Conservation (phyloP, 2,113 vertebrate species). For the Marmota monax region DNA sequence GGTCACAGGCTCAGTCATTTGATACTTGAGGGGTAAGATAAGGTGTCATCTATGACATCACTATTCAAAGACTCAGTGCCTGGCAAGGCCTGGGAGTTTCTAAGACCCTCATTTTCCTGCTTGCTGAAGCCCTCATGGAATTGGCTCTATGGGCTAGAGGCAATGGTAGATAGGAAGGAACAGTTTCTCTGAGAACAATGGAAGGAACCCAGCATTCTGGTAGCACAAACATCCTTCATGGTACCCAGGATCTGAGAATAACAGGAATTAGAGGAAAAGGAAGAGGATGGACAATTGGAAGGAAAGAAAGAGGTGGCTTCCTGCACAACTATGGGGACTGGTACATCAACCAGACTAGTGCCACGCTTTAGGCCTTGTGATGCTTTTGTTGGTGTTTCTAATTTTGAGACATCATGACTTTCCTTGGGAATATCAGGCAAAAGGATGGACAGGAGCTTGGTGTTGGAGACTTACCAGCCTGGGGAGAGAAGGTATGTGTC, state of each 20-base stretch:
- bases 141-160: too few relatives aligned
- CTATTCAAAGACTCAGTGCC: background rate
- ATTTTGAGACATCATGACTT: background rate
- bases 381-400: fast-evolving
- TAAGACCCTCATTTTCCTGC: too few relatives aligned
- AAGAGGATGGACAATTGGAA: background rate
- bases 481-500: too few relatives aligned
- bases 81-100: fast-evolving
- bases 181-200: background rate
- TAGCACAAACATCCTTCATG: background rate
- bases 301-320: background rate
- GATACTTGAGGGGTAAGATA: background rate
- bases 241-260: too few relatives aligned
- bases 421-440: background rate
- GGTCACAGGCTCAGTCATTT: background rate
- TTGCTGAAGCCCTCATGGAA: background rate
- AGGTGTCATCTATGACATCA: too few relatives aligned
- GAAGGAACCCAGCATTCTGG: background rate
- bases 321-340: fast-evolving
- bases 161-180: fast-evolving
- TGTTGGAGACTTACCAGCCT: too few relatives aligned
- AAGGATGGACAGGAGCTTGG: too few relatives aligned
- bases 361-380: background rate
- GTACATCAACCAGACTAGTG: fast-evolving
- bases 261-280: background rate